Conservation (phyloP, 2,797 vertebrate species). For the Onychomys leucogaster region DNA sequence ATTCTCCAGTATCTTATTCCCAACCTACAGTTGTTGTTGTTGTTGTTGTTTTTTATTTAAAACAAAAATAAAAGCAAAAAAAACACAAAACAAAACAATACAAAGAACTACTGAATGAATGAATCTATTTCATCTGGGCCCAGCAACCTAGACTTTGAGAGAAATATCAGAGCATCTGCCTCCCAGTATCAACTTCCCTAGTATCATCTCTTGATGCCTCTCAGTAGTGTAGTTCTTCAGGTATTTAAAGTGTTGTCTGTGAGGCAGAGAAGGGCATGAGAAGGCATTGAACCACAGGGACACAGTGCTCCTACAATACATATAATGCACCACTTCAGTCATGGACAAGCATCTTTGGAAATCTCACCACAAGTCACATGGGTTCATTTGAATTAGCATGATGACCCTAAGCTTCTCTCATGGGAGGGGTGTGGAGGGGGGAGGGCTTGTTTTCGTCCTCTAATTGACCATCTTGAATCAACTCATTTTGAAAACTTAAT, state of each 20-base stretch:
- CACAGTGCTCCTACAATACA: not conserved
- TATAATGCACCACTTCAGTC: not conserved
- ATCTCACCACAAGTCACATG: not conserved
- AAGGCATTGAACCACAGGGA: not conserved
- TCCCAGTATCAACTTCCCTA: too few relatives aligned
- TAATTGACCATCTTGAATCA: constrained; percentile 19
- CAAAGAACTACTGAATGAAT: not conserved
- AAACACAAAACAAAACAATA: not conserved
- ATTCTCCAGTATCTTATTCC: not conserved
- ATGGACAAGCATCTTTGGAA: not conserved
- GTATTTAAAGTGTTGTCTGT: not conserved
- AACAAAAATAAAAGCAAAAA: not conserved
- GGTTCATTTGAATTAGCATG: not conserved
- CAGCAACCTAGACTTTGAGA: not conserved
- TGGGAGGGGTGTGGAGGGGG: not conserved
- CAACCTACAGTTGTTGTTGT: not conserved
- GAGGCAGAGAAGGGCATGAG: not conserved
- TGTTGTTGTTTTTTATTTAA: not conserved
- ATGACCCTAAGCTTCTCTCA: not conserved
- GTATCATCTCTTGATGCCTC: not conserved
- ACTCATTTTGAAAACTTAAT: constrained; percentile 28
- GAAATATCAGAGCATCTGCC: not conserved
- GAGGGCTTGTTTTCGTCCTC: not conserved
- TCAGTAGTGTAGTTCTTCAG: not conserved
- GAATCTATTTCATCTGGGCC: not conserved